phyloP scores from a whole-genome alignment of 2,113 vertebrate species.

The Verasper variegatus region DNA sequence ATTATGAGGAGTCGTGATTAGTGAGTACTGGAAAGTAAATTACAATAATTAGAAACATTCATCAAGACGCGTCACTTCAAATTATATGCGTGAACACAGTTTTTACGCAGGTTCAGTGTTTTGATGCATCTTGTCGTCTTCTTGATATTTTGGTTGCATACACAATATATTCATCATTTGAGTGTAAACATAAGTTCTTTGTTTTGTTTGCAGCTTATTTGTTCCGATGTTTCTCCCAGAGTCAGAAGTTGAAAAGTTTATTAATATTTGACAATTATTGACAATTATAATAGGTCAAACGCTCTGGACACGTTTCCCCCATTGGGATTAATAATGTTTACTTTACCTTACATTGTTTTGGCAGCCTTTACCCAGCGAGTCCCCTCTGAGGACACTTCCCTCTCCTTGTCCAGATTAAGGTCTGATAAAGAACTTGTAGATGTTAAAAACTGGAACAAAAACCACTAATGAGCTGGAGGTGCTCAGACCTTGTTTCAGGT shows the following conservation, averaged over 20 bases:
- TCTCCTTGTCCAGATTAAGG: slow-evolving; percentile 32
- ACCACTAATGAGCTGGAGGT: slow-evolving; percentile 47
- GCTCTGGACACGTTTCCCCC: not conserved
- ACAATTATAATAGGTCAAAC: slow-evolving; percentile 25
- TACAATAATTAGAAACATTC: too few species aligned
- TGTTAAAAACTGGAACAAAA: slow-evolving; percentile 47
- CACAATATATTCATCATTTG: not conserved
- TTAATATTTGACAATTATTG: too few species aligned
- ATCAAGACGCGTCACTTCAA: too few species aligned
- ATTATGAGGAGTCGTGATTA: too few species aligned
- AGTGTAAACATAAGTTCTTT: not conserved
- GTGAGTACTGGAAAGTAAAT: too few species aligned
- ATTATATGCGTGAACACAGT: not conserved
- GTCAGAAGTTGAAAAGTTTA: not conserved
- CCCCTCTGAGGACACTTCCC: slow-evolving; percentile 1
- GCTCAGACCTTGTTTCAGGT: slow-evolving; percentile 32
- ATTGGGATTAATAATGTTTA: slow-evolving; percentile 16
- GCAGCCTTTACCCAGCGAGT: slow-evolving; percentile 22
- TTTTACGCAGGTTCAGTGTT: not conserved
- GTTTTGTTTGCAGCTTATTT: not conserved
- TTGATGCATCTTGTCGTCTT: not conserved
- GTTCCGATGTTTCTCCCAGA: not conserved
- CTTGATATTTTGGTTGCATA: not conserved
- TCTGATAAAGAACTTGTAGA: slow-evolving; percentile 49
- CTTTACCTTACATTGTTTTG: slow-evolving; percentile 19